Percentiles rank a stretch among this genome's conserved stretches.
phyloP scores from a whole-genome alignment of 2,797 vertebrate genomes.

The Hyperoplus lanceolatus region DNA sequence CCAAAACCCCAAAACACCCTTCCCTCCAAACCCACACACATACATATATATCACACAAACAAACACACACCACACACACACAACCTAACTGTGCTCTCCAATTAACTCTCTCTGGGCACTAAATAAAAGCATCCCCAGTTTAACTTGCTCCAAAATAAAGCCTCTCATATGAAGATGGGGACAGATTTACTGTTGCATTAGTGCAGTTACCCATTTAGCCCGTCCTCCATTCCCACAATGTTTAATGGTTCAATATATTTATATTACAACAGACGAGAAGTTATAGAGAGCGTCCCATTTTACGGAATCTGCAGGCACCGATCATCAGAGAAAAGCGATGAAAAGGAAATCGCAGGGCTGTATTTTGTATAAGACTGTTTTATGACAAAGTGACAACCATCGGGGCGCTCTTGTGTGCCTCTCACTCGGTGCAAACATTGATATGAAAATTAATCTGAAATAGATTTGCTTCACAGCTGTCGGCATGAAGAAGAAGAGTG shows the following conservation, averaged over 20 bases:
- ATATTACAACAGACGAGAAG: slow-evolving; percentile 32
- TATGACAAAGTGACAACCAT: slow-evolving; percentile 48
- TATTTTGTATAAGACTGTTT: slow-evolving; percentile 38
- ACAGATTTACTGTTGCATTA: slow-evolving; percentile 46
- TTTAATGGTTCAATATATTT: slow-evolving; percentile 31
- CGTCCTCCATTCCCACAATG: slow-evolving; percentile 11
- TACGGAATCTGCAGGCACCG: slow-evolving; percentile 17
- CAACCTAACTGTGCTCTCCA: slow-evolving; percentile 35
- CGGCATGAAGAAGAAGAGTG: slow-evolving; percentile 13
- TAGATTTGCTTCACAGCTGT: slow-evolving; percentile 25
- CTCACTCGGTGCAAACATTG: slow-evolving; percentile 56
- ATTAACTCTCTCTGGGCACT: slow-evolving; percentile 27
- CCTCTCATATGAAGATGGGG: slow-evolving; percentile 40
- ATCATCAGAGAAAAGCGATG: slow-evolving; percentile 14
- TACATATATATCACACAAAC: neutral
- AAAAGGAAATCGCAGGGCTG: neutral
- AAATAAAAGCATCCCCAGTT: slow-evolving; percentile 56
- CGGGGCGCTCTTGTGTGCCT: slow-evolving; percentile 21
- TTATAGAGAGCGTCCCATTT: slow-evolving; percentile 20
- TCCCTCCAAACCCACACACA: neutral
- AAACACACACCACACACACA: slow-evolving; percentile 28
- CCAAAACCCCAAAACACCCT: slow-evolving; percentile 27
- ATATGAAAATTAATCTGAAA: slow-evolving; percentile 46
- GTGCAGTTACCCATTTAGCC: slow-evolving; percentile 14
- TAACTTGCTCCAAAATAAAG: slow-evolving; percentile 60